These are phyloP conservation scores for Ptilodon capucinus DNA, from an alignment of 2,888 invertebrate species.

Conservation along the genomic window DNA sequence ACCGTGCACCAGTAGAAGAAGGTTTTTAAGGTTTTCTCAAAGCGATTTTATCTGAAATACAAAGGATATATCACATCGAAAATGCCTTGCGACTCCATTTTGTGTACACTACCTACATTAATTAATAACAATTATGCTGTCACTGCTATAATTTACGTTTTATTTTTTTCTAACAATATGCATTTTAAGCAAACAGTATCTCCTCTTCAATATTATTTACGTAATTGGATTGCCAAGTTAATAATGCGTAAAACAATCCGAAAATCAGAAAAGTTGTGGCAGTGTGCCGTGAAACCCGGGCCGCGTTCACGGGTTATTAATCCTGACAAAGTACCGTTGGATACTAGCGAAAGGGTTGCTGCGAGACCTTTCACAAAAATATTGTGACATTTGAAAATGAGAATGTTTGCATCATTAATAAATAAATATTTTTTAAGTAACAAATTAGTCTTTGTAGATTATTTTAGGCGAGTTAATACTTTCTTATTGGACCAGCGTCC, in stretches of 20 bases:
- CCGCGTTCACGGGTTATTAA: constrained; percentile 76
- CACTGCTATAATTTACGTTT: not conserved
- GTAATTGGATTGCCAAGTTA: constrained; percentile 79
- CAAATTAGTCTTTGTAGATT: not conserved
- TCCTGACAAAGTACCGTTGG: constrained; percentile 72
- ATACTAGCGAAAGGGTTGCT: constrained; percentile 70
- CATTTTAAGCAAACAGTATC: constrained; percentile 33
- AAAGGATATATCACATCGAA: too few relatives aligned
- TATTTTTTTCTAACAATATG: constrained; percentile 9
- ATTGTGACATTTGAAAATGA: constrained; percentile 65
- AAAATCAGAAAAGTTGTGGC: constrained; percentile 70
- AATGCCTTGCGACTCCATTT: not conserved
- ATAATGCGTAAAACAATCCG: constrained; percentile 80
- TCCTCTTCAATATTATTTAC: constrained; percentile 64
- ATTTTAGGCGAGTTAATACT: too few relatives aligned
- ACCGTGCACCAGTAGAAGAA: too few relatives aligned
- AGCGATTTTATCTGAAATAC: too few relatives aligned
- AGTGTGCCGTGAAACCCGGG: constrained; percentile 49
- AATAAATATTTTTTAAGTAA: constrained; percentile 8
- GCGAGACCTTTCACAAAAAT: constrained; percentile 63
- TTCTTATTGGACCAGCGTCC: too few relatives aligned
- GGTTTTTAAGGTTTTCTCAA: too few relatives aligned
- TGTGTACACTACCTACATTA: not conserved
- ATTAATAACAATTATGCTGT: constrained; percentile 5
- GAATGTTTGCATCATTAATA: constrained; percentile 14